Evolutionary conservation across 2,113 vertebrate species (phyloP).

Genomic region (Loxodonta africana): DNA sequence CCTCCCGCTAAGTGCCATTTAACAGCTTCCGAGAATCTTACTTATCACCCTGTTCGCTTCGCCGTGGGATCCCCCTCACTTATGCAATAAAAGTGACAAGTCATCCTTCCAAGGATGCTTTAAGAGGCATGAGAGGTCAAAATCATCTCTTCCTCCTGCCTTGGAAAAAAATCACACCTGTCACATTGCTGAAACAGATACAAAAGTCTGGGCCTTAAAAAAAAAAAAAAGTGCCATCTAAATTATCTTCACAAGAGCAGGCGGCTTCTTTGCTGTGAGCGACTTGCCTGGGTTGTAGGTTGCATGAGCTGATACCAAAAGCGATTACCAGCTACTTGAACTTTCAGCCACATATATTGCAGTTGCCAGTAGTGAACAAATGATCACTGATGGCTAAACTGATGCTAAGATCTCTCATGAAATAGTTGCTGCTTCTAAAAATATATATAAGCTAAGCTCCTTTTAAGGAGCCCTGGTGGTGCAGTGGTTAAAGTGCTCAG

Average conservation of each 20-base stretch:
- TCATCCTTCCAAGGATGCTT: background rate
- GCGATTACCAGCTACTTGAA: background rate
- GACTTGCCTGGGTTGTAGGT: background rate
- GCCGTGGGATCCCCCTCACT: background rate
- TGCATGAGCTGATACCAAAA: background rate
- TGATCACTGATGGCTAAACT: conserved; percentile 9
- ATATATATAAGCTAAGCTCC: background rate
- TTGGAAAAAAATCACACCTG: conserved; percentile 66
- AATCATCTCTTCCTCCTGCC: conserved; percentile 48
- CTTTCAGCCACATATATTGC: conserved; percentile 32
- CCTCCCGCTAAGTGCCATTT: conserved; percentile 26
- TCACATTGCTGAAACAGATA: conserved; percentile 63
- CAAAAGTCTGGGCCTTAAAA: background rate
- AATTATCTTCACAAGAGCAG: conserved; percentile 31
- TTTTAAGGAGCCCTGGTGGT: background rate
- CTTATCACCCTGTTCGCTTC: conserved; percentile 21
- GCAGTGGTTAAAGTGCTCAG: too few species aligned
- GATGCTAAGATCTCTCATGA: background rate
- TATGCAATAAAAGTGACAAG: conserved; percentile 63
- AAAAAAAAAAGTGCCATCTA: background rate
- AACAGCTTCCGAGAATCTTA: background rate
- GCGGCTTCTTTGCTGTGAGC: background rate
- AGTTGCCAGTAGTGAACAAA: background rate
- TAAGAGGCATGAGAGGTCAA: conserved; percentile 43
- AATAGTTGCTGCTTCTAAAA: background rate